Conservation (phyloP, 1,140 invertebrate species). For the Bombus waltoni region DNA sequence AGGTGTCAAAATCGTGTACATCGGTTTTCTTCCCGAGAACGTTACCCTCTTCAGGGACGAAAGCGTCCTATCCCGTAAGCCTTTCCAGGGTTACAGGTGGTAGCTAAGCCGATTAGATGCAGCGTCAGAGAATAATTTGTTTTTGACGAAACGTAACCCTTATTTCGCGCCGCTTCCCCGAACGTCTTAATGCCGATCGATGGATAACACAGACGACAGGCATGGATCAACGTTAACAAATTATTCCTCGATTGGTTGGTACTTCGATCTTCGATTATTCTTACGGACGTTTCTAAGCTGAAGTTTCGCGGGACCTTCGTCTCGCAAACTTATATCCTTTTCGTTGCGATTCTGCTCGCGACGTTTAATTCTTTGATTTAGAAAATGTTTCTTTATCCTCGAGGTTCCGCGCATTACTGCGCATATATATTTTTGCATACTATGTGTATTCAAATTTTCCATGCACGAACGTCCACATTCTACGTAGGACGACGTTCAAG, state of each 20-base stretch:
- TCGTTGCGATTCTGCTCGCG: no score
- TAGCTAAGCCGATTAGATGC: constrained; percentile 72
- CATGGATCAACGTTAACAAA: not conserved
- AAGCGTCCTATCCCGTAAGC: constrained; percentile 45
- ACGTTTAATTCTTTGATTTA: no score
- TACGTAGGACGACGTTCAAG: no score
- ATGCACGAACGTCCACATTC: no score
- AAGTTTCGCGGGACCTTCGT: no score
- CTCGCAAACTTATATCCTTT: no score
- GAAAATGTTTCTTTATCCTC: no score
- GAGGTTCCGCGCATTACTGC: no score
- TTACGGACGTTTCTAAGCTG: no score
- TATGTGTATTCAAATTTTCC: no score
- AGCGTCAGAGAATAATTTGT: constrained; percentile 66
- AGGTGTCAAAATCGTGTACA: constrained; percentile 54
- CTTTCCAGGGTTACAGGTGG: constrained; percentile 65
- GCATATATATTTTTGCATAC: no score
- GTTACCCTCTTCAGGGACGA: constrained; percentile 48
- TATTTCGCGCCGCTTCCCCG: constrained; percentile 47
- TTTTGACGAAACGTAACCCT: constrained; percentile 70
- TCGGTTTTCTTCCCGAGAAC: constrained; percentile 27
- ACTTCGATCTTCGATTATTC: no score
- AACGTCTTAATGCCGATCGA: not conserved
- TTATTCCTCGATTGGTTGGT: not conserved
- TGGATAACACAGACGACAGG: constrained; percentile 7